Conservation (phyloP, 2,888 invertebrate species). For the Hypercompe scribonia region DNA sequence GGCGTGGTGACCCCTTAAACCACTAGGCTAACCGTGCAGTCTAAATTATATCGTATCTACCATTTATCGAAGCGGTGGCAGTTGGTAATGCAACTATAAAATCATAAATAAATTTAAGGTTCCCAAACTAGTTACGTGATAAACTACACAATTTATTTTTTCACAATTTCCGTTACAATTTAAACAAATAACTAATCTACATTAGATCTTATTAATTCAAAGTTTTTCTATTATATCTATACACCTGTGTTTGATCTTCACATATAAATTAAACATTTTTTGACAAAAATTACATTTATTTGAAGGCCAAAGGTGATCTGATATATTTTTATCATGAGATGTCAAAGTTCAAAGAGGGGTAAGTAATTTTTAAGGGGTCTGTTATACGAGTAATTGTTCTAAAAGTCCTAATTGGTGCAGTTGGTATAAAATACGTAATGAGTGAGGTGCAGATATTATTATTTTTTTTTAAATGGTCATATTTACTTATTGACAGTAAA, state of each 20-base stretch:
- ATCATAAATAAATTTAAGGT: neutral
- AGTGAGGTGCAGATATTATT: no score
- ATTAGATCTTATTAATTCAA: slow-evolving; percentile 33
- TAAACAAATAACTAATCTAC: slow-evolving; percentile 44
- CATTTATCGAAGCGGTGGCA: neutral
- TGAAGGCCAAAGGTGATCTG: slow-evolving; percentile 58
- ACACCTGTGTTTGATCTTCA: slow-evolving; percentile 73
- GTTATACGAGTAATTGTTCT: slow-evolving; percentile 35
- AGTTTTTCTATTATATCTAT: slow-evolving; percentile 30
- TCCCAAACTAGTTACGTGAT: neutral
- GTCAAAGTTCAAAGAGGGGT: slow-evolving; percentile 70
- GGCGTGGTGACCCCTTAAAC: no score
- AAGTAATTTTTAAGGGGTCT: slow-evolving; percentile 30
- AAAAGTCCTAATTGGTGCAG: slow-evolving; percentile 29
- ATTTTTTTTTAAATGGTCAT: no score
- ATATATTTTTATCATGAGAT: slow-evolving; percentile 59
- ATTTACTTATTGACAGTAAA: no score
- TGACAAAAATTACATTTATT: slow-evolving; percentile 53
- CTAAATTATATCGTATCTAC: no score
- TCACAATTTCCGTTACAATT: slow-evolving; percentile 48
- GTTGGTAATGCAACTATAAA: neutral
- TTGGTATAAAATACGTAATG: slow-evolving; percentile 19
- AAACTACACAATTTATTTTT: neutral
- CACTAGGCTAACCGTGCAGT: no score
- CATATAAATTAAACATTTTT: slow-evolving; percentile 63